A percentile compares a stretch with the other conserved stretches of the same genome.
Evolutionary conservation across 2,113 vertebrate genomes (phyloP).

Genomic region (Salvator merianae): DNA sequence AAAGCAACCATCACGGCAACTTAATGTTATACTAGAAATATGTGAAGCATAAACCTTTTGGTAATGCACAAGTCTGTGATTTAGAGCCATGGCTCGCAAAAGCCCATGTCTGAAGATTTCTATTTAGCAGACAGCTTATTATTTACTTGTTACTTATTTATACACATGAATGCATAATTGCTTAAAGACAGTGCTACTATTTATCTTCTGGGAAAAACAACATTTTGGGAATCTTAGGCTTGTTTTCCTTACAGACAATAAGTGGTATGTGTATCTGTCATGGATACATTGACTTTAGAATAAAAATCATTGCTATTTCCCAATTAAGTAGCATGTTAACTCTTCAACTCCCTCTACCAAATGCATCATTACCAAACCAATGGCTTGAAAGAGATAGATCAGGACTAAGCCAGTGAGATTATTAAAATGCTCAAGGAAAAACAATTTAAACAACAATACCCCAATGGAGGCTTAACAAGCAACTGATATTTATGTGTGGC

Average conservation of each 20-base stretch:
- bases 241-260: conserved; percentile 31
- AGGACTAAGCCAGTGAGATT: conserved; percentile 20
- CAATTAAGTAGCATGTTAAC: conserved; percentile 9
- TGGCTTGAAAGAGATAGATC: conserved; percentile 31
- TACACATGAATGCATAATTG: conserved; percentile 16
- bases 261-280: not conserved
- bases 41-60: conserved; percentile 2
- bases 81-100: conserved; percentile 36
- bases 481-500: conserved; percentile 48
- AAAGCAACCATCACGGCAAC: not conserved
- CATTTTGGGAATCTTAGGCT: conserved; percentile 8
- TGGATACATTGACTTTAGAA: conserved; percentile 14
- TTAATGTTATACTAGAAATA: conserved; percentile 40
- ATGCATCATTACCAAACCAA: conserved; percentile 19
- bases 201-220: conserved; percentile 26
- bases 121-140: conserved; percentile 19
- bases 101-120: not conserved
- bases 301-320: conserved; percentile 10
- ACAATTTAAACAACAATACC: conserved; percentile 19
- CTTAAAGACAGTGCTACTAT: conserved; percentile 17
- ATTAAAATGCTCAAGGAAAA: conserved; percentile 31
- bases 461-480: conserved; percentile 40
- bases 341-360: conserved; percentile 5
- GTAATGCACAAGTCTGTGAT: not conserved
- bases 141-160: conserved; percentile 40